phyloP scores from a whole-genome alignment of 2,888 invertebrate species.

The Macrophya alboannulata region DNA sequence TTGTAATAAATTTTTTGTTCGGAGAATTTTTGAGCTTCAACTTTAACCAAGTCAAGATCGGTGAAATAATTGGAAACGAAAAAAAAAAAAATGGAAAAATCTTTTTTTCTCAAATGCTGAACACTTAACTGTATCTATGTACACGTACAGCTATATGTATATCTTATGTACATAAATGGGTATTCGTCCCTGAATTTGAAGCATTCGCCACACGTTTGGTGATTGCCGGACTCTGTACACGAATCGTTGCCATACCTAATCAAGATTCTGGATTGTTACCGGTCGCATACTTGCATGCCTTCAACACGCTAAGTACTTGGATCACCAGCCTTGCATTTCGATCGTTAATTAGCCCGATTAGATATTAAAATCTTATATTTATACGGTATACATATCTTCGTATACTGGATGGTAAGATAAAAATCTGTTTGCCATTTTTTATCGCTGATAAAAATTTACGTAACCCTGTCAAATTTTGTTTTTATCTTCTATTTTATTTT shows the following conservation, averaged over 20 bases:
- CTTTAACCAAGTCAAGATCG: no score
- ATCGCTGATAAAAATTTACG: no score
- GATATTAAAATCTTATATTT: not conserved
- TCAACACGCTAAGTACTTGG: conserved; percentile 12
- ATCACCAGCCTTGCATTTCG: conserved; percentile 31
- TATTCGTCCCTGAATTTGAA: conserved; percentile 11
- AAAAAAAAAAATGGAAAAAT: not conserved
- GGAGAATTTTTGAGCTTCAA: no score
- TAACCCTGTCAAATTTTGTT: no score
- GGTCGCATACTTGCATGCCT: conserved; percentile 45
- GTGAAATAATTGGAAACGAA: no score
- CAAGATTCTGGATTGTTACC: conserved; percentile 47
- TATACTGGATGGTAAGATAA: not conserved
- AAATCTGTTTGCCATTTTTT: not conserved
- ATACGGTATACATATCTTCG: not conserved
- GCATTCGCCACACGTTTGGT: not conserved
- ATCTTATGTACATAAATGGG: no score
- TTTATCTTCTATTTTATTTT: no score
- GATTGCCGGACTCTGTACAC: not conserved
- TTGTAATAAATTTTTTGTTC: no score
- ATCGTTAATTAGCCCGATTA: not conserved
- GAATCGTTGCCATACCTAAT: conserved; percentile 38
- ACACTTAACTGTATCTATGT: not conserved
- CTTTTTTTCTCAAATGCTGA: not conserved
- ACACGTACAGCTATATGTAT: no score